phyloP scores from a whole-genome alignment of 23 tunicate genomes.

The Ciona savignyi region DNA sequence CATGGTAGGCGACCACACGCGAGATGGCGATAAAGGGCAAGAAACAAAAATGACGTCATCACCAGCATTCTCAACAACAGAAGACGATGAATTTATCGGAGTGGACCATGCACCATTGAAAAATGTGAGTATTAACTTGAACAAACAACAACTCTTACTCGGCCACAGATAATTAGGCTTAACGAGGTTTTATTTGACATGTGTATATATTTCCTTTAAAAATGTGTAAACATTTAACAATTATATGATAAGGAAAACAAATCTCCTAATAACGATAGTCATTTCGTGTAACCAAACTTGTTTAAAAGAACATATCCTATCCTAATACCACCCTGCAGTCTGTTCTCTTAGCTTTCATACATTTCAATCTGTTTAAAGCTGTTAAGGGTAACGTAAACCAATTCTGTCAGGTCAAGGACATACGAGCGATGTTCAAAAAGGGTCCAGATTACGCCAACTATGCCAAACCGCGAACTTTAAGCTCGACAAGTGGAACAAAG shows the following conservation, averaged over 20 bases:
- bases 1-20: neutral
- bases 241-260: no score
- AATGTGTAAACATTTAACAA: no score
- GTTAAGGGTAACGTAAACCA: neutral
- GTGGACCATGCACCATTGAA: slow-evolving; percentile 57
- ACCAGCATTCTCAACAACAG: slow-evolving; percentile 5
- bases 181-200: no score
- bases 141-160: no score
- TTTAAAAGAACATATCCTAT: no score
- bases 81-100: slow-evolving; percentile 57
- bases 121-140: slow-evolving; percentile 56
- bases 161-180: no score
- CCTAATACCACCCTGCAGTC: no score
- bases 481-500: neutral
- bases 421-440: slow-evolving; percentile 63
- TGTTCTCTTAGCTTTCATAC: no score
- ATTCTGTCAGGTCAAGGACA: slow-evolving; percentile 74
- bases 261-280: no score
- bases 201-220: no score
- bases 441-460: slow-evolving; percentile 71
- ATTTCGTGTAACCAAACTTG: no score
- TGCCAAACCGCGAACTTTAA: slow-evolving; percentile 64
- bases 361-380: neutral
- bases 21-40: neutral
- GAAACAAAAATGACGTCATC: neutral